Evolutionary conservation across 1,140 invertebrate species (phyloP).

Genomic region (Atta colombica): DNA sequence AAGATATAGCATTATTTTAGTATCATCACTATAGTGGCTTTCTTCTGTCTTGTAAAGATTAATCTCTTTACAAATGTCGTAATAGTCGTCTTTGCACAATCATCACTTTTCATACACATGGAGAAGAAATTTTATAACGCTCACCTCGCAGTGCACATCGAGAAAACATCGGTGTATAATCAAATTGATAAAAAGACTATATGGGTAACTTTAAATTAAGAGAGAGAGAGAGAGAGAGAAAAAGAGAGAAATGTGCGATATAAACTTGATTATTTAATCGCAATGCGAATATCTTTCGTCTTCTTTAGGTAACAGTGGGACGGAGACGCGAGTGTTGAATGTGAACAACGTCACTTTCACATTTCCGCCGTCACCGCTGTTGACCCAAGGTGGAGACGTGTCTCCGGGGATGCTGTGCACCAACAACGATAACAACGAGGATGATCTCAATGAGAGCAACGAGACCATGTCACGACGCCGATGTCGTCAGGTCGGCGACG

Average conservation of each 20-base stretch:
- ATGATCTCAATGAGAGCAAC: slow-evolving; percentile 54
- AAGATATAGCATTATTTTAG: too few species aligned
- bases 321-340: slow-evolving; percentile 82
- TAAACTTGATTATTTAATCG: slow-evolving; percentile 2
- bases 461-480: slow-evolving; percentile 54
- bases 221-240: too few species aligned
- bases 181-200: not conserved
- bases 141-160: not conserved
- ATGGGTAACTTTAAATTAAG: not conserved
- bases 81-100: too few species aligned
- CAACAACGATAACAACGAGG: slow-evolving; percentile 46
- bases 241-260: not conserved
- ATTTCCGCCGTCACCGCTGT: slow-evolving; percentile 90
- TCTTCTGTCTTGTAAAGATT: too few species aligned
- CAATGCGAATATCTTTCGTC: not conserved
- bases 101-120: not conserved
- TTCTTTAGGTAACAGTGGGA: slow-evolving; percentile 77
- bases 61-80: too few species aligned
- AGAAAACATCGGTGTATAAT: not conserved
- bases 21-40: too few species aligned
- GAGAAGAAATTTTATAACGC: not conserved
- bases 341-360: slow-evolving; percentile 90
- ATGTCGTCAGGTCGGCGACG: slow-evolving; percentile 79
- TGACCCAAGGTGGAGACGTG: slow-evolving; percentile 89
- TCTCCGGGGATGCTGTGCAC: slow-evolving; percentile 87